These are phyloP conservation scores for Tribolium castaneum DNA, from an alignment of 1,140 invertebrate species.

Conservation along the genomic window DNA sequence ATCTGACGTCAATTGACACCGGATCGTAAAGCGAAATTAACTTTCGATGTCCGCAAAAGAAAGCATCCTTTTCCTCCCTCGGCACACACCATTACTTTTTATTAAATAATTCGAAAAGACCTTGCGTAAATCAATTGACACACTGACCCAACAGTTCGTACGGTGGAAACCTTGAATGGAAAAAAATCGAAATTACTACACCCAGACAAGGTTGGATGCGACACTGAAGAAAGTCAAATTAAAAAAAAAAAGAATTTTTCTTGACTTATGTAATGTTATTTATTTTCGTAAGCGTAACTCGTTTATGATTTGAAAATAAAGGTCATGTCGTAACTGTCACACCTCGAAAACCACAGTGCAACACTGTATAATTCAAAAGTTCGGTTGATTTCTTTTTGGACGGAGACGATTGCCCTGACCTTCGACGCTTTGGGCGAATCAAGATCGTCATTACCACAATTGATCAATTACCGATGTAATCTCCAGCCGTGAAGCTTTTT, in stretches of 20 bases:
- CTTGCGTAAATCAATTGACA: conserved; percentile 40
- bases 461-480: conserved; percentile 21
- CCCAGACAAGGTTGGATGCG: conserved; percentile 6
- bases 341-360: neutral
- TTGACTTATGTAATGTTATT: neutral
- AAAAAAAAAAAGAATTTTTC: neutral
- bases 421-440: neutral
- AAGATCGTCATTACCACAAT: conserved; percentile 7
- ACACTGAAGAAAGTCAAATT: conserved; percentile 14
- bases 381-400: conserved; percentile 3
- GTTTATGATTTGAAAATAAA: neutral
- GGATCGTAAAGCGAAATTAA: neutral
- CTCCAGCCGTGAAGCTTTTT: neutral
- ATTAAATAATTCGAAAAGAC: conserved; percentile 25
- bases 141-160: conserved; percentile 22
- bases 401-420: neutral
- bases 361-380: neutral
- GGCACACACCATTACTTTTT: conserved; percentile 8
- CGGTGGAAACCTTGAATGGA: neutral
- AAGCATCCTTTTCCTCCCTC: neutral
- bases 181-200: neutral
- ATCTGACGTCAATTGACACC: neutral
- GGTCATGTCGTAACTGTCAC: neutral
- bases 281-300: neutral
- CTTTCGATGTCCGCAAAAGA: neutral